Evolutionary conservation across 2,113 vertebrate species (phyloP), one percentile per base, ranked within the genome.

Genomic region (Amblyornis subalaris): DNA sequence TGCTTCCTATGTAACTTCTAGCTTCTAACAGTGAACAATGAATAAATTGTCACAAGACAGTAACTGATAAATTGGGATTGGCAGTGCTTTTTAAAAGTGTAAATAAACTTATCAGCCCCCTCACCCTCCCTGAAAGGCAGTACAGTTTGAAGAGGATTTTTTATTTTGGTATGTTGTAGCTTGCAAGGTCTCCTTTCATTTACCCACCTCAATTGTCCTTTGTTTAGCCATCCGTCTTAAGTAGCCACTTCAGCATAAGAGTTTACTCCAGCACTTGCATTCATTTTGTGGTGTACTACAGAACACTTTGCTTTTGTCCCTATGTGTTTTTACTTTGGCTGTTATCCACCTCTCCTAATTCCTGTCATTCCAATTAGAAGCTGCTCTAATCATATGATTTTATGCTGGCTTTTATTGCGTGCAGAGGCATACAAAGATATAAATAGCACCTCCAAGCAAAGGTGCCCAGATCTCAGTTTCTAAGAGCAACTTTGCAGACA

Each of bases 51-150:
- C 98, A 98, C 97, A 97, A 98, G 97, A 98, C 98, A 98, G 97
- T 98, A 98, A 97, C 98, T 98, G 98, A 98, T 98, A 98, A 98
- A 98, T 98, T 98, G 93, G 97, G 97, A 98, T 98, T 98, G 98
- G 98, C 98, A 98, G 96, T 92, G 97, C 95, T 97, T 98, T 98
- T 97, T 97, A 96, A 96, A 97, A 96, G 95, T 97, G 97, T 98
- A 98, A 98, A 98, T 98, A 98, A 98, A 98, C 95, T 97, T 97
- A 96, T 96, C 95, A 95, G 97, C 94, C 88, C 93, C 79, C 90
- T 95, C 90, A 90, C 85, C 84, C 97, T 95, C 94, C 87, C 88
- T 11, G 11, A 93, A 97, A 98, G 92, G 85, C 93, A 93, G 89
- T 79, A 78, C 69, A 89, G 93, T 95, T 97, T 97, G 94, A 95